Evolutionary conservation across 1,140 invertebrate genomes (phyloP).

Genomic region (Gyrodactylus salaris): DNA sequence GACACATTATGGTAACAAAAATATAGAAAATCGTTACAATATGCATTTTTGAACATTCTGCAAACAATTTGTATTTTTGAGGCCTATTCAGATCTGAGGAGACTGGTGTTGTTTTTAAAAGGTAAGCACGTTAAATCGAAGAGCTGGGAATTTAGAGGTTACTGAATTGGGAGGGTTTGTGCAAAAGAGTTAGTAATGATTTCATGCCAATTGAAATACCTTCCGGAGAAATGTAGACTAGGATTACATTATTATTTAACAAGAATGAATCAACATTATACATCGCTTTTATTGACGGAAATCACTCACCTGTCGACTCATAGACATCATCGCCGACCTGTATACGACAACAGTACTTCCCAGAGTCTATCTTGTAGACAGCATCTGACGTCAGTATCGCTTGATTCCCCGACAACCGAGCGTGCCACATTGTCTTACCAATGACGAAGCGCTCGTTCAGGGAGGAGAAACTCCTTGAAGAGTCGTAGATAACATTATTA

Average conservation of each 20-base stretch:
- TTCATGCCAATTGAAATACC: too few relatives aligned
- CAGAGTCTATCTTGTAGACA: not conserved
- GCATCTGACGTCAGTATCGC: not conserved
- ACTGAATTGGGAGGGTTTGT: too few relatives aligned
- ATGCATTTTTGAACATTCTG: too few relatives aligned
- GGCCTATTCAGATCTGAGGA: too few relatives aligned
- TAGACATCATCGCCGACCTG: not conserved
- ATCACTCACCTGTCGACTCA: not conserved
- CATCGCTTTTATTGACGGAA: not conserved
- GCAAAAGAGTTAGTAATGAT: too few relatives aligned
- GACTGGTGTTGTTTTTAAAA: too few relatives aligned
- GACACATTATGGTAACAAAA: too few relatives aligned
- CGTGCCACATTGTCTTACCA: not conserved
- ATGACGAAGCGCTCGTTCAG: not conserved
- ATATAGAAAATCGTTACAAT: too few relatives aligned
- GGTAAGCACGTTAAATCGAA: too few relatives aligned
- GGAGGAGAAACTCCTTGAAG: not conserved
- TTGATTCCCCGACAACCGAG: not conserved
- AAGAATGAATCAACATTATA: not conserved
- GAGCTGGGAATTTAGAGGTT: too few relatives aligned
- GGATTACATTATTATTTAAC: not conserved
- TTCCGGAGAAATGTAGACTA: not conserved
- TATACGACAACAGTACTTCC: not conserved
- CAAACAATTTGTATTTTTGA: too few relatives aligned
- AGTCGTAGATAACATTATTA: not conserved